Base-by-base conservation (phyloP, 2,888 invertebrate genomes). In the Anorthoa munda region DNA sequence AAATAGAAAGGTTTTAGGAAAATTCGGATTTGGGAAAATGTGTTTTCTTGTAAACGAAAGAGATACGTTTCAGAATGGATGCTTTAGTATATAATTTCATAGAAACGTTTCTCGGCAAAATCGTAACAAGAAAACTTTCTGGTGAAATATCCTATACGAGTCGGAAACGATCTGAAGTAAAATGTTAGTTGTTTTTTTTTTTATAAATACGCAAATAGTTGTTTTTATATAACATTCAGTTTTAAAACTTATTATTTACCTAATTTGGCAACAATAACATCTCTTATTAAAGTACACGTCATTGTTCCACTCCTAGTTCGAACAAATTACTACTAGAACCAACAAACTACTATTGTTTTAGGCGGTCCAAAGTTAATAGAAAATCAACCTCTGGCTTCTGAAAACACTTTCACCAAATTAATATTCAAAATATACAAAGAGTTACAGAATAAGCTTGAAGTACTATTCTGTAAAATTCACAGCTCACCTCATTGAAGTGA, bases 311-410 rank as follows among this genome's bases (percentile, higher is more conserved):
- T 66, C 2, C 5, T 12, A 31, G 23, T 18, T 23, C 1, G 12
- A 61, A 31, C 31, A 51, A 76, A 59, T 53, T n/a, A 26, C 39
- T 26, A 21, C 17, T 13, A 59, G 15, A 69, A 58, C 1, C 17
- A 48, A 53, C 51, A 51, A 63, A 39, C 45, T 50, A 46, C n/a
- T 58, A 46, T 76, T 76, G 15, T 69, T 59, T 53, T 69, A 76
- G 76, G 58, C 46, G 1, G 18, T 7, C n/a, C 67, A n/a, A 18
- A 67, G 21, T 55, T 75, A 50, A 66, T 55, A 26, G 48, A 67
- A 60, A 61, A 55, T 21, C 48, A 55, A 67, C 53, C n/a, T 13
- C 13, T 18, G 0, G 53, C 46, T 48, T 39, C 1, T 18, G 9
- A 51, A 51, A 76, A 76, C 58, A 53, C 5, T 68, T 53, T 77